Evolutionary conservation across 1,140 invertebrate genomes (phyloP).

Genomic region (Odontomachus brunneus): DNA sequence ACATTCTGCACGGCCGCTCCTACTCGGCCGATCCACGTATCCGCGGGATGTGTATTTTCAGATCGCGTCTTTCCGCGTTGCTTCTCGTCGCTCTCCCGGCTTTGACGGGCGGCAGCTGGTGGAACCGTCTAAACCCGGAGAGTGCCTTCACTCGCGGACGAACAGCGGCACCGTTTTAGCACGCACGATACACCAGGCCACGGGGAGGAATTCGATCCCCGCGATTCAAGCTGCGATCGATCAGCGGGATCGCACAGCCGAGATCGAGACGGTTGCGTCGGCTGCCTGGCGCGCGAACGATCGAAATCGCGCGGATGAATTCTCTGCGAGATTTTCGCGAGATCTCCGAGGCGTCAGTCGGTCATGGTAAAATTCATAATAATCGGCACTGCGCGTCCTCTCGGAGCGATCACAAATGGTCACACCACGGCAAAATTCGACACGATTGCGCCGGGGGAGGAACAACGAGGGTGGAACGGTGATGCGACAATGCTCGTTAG

Average conservation of each 20-base stretch:
- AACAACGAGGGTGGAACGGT: too few relatives aligned
- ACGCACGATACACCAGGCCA: slow-evolving; percentile 20
- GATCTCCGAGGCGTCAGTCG: too few relatives aligned
- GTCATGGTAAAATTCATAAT: too few relatives aligned
- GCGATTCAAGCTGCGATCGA: not conserved
- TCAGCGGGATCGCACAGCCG: not conserved
- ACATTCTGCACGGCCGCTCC: slow-evolving; percentile 11
- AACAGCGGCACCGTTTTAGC: slow-evolving; percentile 41
- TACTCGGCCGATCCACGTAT: not conserved
- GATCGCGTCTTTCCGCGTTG: slow-evolving; percentile 26
- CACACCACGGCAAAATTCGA: too few relatives aligned
- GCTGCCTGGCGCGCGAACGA: too few relatives aligned
- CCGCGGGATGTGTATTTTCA: slow-evolving; percentile 34
- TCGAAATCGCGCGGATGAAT: too few relatives aligned
- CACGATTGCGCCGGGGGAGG: too few relatives aligned
- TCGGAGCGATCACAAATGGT: too few relatives aligned
- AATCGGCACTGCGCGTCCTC: too few relatives aligned
- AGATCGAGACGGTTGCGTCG: too few relatives aligned
- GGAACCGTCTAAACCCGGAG: slow-evolving; percentile 16
- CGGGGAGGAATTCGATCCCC: not conserved
- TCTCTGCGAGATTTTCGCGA: too few relatives aligned
- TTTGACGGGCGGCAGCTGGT: slow-evolving; percentile 43
- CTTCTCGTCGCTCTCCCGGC: not conserved
- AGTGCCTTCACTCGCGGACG: slow-evolving; percentile 7
- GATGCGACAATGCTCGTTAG: too few relatives aligned